Evolutionary conservation across 1,140 invertebrate species (phyloP).

Genomic region (Brachionus rubens): DNA sequence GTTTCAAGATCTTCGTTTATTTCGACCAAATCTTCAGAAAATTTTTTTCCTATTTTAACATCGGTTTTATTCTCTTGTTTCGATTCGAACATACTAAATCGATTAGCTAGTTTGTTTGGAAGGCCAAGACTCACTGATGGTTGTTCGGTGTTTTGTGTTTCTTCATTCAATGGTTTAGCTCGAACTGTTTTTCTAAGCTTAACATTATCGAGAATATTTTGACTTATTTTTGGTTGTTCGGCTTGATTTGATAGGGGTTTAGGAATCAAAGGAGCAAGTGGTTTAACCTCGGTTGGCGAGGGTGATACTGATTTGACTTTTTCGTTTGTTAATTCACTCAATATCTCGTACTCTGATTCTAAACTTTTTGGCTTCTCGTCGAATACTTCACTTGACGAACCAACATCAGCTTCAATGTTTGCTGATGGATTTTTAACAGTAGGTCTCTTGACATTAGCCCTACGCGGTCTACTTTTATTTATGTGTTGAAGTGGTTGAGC

Average conservation of each 20-base stretch:
- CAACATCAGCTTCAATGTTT: slow-evolving; percentile 22
- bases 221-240: slow-evolving; percentile 20
- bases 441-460: slow-evolving; percentile 6
- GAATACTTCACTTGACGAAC: no score
- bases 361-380: neutral
- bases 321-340: neutral
- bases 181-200: slow-evolving; percentile 24
- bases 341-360: neutral
- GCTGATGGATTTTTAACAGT: slow-evolving; percentile 35
- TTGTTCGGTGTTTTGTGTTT: neutral
- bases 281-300: no score
- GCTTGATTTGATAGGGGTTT: neutral
- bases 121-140: no score
- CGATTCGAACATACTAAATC: slow-evolving; percentile 36
- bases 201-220: slow-evolving; percentile 4
- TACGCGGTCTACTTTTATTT: slow-evolving; percentile 21
- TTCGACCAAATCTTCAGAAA: neutral
- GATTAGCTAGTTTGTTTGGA: neutral
- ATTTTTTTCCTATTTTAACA: neutral
- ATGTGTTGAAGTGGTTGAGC: slow-evolving; percentile 10
- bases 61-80: neutral
- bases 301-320: neutral
- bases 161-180: neutral
- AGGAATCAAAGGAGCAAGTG: no score
- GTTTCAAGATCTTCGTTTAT: neutral